Percentiles rank a stretch among this genome's conserved stretches.
Conservation (phyloP, 2,113 vertebrate genomes). For the Chiloscyllium plagiosum region DNA sequence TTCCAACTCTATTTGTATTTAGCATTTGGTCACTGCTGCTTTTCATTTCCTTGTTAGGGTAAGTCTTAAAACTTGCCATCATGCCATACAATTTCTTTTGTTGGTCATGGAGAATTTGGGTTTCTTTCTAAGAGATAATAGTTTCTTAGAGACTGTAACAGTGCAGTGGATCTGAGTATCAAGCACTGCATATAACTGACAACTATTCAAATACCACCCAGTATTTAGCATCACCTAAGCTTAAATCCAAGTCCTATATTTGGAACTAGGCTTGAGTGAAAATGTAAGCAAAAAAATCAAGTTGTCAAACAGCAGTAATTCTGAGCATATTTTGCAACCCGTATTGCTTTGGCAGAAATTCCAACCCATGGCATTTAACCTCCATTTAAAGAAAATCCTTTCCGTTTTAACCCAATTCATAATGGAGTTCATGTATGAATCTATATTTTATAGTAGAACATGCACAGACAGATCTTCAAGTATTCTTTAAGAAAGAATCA, state of each 20-base stretch:
- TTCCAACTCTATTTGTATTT: no score
- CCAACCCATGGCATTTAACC: neutral
- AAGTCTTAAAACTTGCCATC: neutral
- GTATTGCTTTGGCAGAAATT: neutral
- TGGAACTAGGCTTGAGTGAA: neutral
- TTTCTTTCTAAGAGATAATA: neutral
- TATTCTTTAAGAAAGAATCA: no score
- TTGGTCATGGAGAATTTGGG: neutral
- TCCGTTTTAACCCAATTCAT: neutral
- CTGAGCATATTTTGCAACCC: neutral
- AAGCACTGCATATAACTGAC: neutral
- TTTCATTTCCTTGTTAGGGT: neutral
- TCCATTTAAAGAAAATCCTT: neutral
- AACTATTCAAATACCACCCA: neutral
- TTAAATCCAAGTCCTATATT: neutral
- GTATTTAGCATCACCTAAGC: neutral
- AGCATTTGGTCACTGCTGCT: neutral
- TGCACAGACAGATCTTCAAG: neutral
- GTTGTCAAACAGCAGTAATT: neutral
- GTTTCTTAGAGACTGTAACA: neutral
- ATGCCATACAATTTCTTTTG: neutral
- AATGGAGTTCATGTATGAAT: neutral
- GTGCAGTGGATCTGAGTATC: neutral
- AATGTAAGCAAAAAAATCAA: neutral
- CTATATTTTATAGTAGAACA: neutral